Evolutionary conservation across 1,140 invertebrate species (phyloP), one percentile per base, ranked within the genome.

Genomic region (Probaryconus sp.): DNA sequence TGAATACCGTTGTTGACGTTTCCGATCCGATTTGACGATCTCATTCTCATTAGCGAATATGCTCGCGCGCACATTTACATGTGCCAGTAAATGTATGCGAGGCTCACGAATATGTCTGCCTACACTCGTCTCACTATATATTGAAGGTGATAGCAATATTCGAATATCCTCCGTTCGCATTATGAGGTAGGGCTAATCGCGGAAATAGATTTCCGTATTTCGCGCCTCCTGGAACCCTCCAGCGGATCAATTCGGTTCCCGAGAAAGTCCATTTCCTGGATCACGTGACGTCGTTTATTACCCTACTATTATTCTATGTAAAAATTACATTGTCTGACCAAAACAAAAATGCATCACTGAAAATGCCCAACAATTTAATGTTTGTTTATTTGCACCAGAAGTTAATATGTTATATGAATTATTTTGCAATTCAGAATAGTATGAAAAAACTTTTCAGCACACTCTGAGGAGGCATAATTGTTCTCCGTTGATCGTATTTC

Each of bases 11-110:
- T 65, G 63, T 65, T 55, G 63, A 65, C 63, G 42, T 65, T 65
- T 65, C 48, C 61, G 48, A 65, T 65, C 50, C 31, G 63, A 65
- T 65, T 65, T 48, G 50, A 65, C 50, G 50, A 65, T 68, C 43
- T 48, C 42, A 50, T 68, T 68, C 43, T 48, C 51, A 68, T 68
- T 68, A 68, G 56, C 51, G 42, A 68, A 58, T 58, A 48, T 48
- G 18, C 63, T 10, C 20, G n/a, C 11, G 47, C 43, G n/a, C 18
- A 17, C 10, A 38, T 37, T 10, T 33, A 0, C 11, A 31, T 43
- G 28, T 45, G 35, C 14, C 30, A 30, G 1, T 37, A 14, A 4
- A 24, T 6, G 13, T 37, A 14, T 43, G 20, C 4, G 3, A 10
- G 5, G 13, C 4, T 2, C 20, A 24, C 10, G 30, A n/a, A 7